Conservation (phyloP, 2,888 invertebrate genomes). For the Polyploca ridens region DNA sequence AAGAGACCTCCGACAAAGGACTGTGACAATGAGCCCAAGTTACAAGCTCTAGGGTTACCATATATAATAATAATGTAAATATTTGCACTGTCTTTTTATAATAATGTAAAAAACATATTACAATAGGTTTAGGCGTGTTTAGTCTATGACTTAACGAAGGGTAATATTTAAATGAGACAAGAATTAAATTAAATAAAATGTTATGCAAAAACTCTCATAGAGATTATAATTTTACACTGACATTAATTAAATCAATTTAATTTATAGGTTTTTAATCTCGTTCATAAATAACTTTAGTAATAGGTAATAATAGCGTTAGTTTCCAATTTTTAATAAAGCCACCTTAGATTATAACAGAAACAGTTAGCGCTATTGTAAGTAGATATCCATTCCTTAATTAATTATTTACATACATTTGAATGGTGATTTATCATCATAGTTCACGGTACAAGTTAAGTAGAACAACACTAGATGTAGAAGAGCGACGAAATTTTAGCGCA, state of each 20-base stretch:
- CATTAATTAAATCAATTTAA: too few relatives aligned
- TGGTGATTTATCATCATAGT: not conserved
- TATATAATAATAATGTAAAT: slow-evolving; percentile 35
- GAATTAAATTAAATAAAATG: slow-evolving; percentile 10
- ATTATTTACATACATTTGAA: not conserved
- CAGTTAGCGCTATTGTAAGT: too few relatives aligned
- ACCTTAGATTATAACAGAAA: too few relatives aligned
- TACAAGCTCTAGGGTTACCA: slow-evolving; percentile 54
- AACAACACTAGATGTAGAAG: slow-evolving; percentile 2
- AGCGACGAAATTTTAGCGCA: slow-evolving; percentile 14
- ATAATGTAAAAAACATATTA: slow-evolving; percentile 30
- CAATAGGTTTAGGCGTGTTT: slow-evolving; percentile 44
- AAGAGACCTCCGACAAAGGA: slow-evolving; percentile 79
- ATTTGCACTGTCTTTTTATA: slow-evolving; percentile 41
- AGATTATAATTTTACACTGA: too few relatives aligned
- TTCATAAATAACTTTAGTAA: too few relatives aligned
- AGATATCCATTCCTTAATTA: too few relatives aligned
- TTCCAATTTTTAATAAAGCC: too few relatives aligned
- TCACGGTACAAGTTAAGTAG: not conserved
- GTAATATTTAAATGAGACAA: slow-evolving; percentile 30
- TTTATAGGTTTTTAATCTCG: too few relatives aligned
- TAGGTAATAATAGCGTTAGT: too few relatives aligned
- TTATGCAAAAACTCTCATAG: too few relatives aligned
- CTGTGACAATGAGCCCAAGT: slow-evolving; percentile 70
- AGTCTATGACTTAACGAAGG: slow-evolving; percentile 26